Base-by-base conservation (phyloP, 2,797 vertebrate species). In the Champsocephalus gunnari region DNA sequence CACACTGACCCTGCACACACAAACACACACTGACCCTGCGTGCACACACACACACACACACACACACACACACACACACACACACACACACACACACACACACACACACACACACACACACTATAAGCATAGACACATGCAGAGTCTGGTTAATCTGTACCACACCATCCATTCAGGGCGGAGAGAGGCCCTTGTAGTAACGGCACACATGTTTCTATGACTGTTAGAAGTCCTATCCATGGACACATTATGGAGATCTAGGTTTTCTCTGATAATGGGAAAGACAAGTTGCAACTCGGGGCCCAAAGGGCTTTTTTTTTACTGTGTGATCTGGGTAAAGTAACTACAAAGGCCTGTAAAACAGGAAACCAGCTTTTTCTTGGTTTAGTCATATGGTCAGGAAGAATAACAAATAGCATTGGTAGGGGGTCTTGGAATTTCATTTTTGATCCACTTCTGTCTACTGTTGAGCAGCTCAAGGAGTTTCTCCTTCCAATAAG, bases 131-230 rank as follows among this genome's bases (percentile, higher is more conserved):
- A 84, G 66, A 86, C 71, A 64, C 79, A 89, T 82, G 71, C 87
- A 85, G 73, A 71, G 82, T 85, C 88, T 90, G 84, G 87, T 92
- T 93, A 93, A 93, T 92, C 87, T 93, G 87, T 90, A 92, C 89
- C 92, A 93, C 92, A 93, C 90, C 85, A 88, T 79, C 82, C 81
- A 84, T 80, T 79, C 71, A 49, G 81, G 67, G 75, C 76, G 79
- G 72, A 68, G 81, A 84, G 90, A 90, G 88, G 87, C 88, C 84
- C 87, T 87, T 70, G 71, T 59, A 83, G 77, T 72, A 88, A 86
- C 88, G 73, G 85, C 91, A 88, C 89, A 92, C 87, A 92, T 89
- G 88, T 87, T 91, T 87, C 85, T 87, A 28, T 73, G 79, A 86
- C 81, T 81, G 69, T 84, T 86, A 75, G 81, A 80, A 81, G 78